Base-by-base conservation (phyloP, 2,797 vertebrate genomes). In the Gallirallus australis region DNA sequence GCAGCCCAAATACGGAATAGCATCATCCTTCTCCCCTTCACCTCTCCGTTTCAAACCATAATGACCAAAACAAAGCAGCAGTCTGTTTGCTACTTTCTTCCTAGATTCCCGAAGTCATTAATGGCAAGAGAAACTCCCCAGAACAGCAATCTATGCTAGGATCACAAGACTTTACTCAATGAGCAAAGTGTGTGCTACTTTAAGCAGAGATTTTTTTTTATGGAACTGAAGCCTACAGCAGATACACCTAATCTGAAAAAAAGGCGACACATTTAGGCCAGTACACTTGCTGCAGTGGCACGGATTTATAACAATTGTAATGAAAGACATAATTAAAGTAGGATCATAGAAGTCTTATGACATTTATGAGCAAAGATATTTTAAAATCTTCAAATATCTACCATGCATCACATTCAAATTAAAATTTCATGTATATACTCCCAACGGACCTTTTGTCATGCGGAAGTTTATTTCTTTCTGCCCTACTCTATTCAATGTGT, bases 371-470 rank as follows among this genome's bases (percentile, higher is more conserved):
- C 93, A 94, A 95, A 97, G 96, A 96, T 96, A 97, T 90, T 94
- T 97, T 96, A 95, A 97, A 96, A 97, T 96, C 94, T 97, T 97
- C 95, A 94, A 95, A 91, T 95, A 97, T 92, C 96, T 94, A 96
- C 93, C 86, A 96, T 90, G 93, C 94, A 96, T 97, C 97, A 97
- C 93, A 86, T 90, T 97, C 91, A 97, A 97, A 98, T 98, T 98
- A 98, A 98, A 98, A 97, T 97, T 97, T 97, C 95, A 97, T 96
- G 93, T 90, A 97, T 94, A 96, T 89, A 94, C 96, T 98, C 97
- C 96, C 97, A 96, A 93, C 66, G 97, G 98, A 98, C 97, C 96
- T 97, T 96, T 96, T 96, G 93, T 91, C 97, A 97, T 96, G 97
- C 97, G 95, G 93, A 97, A 97, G 96, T 97, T 98, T 97, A 97